Evolutionary conservation across 2,797 vertebrate genomes (phyloP).

Genomic region (Lophotriccus pileatus): DNA sequence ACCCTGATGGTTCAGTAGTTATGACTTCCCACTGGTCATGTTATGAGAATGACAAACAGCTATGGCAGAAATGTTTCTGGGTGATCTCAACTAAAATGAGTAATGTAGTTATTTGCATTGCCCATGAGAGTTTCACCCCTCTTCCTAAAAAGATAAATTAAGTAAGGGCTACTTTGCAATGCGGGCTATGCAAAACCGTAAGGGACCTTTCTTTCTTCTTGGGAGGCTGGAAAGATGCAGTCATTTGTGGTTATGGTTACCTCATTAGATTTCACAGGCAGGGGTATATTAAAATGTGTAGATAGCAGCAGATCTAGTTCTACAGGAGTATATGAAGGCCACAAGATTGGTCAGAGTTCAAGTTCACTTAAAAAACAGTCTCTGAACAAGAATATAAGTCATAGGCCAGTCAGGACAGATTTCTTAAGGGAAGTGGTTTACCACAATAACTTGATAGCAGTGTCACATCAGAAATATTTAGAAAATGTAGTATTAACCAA

Average conservation of each 20-base stretch:
- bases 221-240: background rate
- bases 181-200: background rate
- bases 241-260: background rate
- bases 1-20: background rate
- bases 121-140: background rate
- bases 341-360: background rate
- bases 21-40: background rate
- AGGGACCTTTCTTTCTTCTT: background rate
- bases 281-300: background rate
- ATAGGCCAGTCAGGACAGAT: background rate
- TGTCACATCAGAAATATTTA: background rate
- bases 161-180: background rate
- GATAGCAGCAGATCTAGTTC: background rate
- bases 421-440: slow-evolving; percentile 12
- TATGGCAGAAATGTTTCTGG: background rate
- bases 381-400: background rate
- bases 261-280: background rate
- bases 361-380: background rate
- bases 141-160: background rate
- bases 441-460: background rate
- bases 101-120: background rate
- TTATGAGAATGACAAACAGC: background rate
- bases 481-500: background rate
- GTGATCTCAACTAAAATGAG: background rate
- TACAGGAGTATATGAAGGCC: background rate